Evolutionary conservation across 2,113 vertebrate species (phyloP).

Genomic region (Mustelus asterias): DNA sequence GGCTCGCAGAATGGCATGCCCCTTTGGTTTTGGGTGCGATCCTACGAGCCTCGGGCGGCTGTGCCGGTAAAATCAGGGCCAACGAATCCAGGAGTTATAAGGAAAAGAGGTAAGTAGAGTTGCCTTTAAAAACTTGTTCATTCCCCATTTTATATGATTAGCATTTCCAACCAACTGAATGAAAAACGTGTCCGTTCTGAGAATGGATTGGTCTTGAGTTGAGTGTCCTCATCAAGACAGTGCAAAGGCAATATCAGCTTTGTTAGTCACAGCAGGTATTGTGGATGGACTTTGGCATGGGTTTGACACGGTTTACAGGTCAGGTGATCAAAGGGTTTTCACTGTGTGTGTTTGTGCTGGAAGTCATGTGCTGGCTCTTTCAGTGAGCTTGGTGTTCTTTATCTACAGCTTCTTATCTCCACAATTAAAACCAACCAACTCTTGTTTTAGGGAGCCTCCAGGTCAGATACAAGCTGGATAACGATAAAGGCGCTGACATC

Average conservation of each 20-base stretch:
- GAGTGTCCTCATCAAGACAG: neutral
- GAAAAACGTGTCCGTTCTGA: neutral
- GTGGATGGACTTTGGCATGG: neutral
- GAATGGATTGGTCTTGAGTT: neutral
- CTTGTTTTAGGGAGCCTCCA: constrained; percentile 65
- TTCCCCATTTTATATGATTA: neutral
- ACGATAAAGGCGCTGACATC: constrained; percentile 58
- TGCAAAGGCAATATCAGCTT: neutral
- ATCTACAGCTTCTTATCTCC: neutral
- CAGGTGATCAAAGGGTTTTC: neutral
- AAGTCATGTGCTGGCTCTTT: neutral
- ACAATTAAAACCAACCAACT: neutral
- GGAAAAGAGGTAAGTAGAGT: neutral
- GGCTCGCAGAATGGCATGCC: too few species aligned
- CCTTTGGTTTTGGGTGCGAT: too few species aligned
- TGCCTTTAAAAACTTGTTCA: neutral
- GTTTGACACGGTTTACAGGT: neutral
- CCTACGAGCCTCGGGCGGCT: too few species aligned
- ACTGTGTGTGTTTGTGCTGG: neutral
- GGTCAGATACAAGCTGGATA: constrained; percentile 66
- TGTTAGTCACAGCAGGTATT: neutral
- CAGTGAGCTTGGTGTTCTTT: neutral
- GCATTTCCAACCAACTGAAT: neutral
- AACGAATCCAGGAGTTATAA: neutral
- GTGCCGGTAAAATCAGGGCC: too few species aligned